Base-by-base conservation (phyloP, 2,888 invertebrate genomes). In the Eupithecia subfuscata region DNA sequence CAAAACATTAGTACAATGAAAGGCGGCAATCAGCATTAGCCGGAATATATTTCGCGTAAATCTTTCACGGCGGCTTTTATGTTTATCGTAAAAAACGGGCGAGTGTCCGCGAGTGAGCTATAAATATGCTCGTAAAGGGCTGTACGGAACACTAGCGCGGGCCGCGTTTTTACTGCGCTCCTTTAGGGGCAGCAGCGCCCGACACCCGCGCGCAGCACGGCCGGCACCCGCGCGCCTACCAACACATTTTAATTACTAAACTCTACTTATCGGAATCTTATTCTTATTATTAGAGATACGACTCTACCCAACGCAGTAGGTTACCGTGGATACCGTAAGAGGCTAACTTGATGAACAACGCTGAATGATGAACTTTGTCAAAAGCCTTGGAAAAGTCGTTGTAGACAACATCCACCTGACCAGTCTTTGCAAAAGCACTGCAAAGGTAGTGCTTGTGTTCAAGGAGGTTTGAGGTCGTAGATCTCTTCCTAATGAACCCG, bases 1-100 rank as follows among this genome's bases (percentile, higher is more conserved):
- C 81, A 88, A 90, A 89, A 88, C 90, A 90, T 90, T 88, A 90
- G 85, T 84, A 83, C 85, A 88, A 87, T 86, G 88, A 85, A 86
- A 84, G 83, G 82, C 84, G 82, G 80, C 84, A 92, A 93, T 94
- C 94, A 91, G 91, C 92, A 93, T 94, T 93, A 93, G 92, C 84
- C 88, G 84, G 94, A 92, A 94, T 94, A 94, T 91, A 93, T 94
- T 92, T 90, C 85, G 88, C 92, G 92, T 94, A 94, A 94, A 94
- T 94, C 94, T 93, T 93, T 89, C 91, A 90, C 92, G 92, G 91
- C 90, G 89, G 91, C 90, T 92, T 94, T 94, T 93, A 94, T 93
- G 94, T 93, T 88, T 94, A 93, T 93, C 94, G 92, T 94, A 94
- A 94, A 94, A 94, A 94, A 92, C 91, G 91, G 85, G 83, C 88